A percentile compares a stretch with the other conserved stretches of the same genome.
Conservation (phyloP, 2,888 invertebrate genomes). For the Cerastis rubricosa region DNA sequence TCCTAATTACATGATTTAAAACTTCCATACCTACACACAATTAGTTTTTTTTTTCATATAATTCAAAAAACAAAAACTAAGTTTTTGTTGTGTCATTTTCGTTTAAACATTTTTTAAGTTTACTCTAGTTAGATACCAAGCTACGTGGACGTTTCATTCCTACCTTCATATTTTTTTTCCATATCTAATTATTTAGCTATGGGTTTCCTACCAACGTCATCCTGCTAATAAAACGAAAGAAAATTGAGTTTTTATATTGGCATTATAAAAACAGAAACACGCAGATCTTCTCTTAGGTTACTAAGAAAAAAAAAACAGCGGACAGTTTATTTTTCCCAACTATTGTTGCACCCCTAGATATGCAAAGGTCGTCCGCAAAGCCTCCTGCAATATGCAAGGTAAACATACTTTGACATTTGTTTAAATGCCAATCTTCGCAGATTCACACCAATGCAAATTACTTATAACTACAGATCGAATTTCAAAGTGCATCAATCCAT, state of each 20-base stretch:
- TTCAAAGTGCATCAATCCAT: neutral
- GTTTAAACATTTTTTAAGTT: neutral
- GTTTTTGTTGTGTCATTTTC: neutral
- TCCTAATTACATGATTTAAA: slow-evolving; percentile 7
- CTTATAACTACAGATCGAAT: neutral
- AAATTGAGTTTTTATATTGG: too few relatives aligned
- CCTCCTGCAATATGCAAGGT: neutral
- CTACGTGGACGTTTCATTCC: neutral
- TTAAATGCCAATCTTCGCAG: neutral
- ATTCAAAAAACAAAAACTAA: neutral
- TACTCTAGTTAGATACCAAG: neutral
- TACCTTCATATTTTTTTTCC: neutral
- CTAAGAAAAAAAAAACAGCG: neutral
- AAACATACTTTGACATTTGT: neutral
- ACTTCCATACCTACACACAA: neutral
- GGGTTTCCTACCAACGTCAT: neutral
- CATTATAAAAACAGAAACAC: too few relatives aligned
- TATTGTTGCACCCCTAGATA: neutral
- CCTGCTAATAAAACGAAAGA: neutral
- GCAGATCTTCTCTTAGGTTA: neutral
- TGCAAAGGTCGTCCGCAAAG: neutral
- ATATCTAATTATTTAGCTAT: neutral
- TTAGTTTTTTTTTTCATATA: neutral
- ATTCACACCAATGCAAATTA: neutral
- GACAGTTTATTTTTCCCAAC: too few relatives aligned